These are phyloP conservation scores for Silurus meridionalis DNA, from an alignment of 2,113 vertebrate species.

Conservation along the genomic window DNA sequence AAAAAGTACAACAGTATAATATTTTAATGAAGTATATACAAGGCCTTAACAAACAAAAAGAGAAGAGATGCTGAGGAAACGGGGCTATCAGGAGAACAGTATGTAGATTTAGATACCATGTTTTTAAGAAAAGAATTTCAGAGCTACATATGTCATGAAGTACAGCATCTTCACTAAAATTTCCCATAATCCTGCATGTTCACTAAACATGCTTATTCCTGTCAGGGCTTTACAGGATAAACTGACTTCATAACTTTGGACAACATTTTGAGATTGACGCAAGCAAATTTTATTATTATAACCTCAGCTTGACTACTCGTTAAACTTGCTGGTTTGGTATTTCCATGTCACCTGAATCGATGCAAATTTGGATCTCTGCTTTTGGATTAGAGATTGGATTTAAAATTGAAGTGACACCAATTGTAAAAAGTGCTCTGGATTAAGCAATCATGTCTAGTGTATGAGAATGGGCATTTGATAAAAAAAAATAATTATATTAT, in stretches of 20 bases:
- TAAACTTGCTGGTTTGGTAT: constrained; percentile 20
- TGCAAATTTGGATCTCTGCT: neutral
- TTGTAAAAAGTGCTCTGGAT: constrained; percentile 37
- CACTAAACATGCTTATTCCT: neutral
- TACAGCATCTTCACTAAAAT: neutral
- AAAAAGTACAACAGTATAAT: constrained; percentile 58
- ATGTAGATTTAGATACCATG: neutral
- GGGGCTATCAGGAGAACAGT: neutral
- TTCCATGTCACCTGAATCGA: neutral
- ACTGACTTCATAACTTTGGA: neutral
- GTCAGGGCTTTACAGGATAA: neutral
- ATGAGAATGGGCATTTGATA: neutral
- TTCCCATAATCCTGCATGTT: neutral
- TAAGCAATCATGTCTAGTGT: neutral
- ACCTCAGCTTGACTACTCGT: neutral
- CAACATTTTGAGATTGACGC: neutral
- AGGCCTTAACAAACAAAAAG: constrained; percentile 53
- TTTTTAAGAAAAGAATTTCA: neutral
- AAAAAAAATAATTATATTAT: neutral
- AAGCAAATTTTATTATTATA: constrained; percentile 12
- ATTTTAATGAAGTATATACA: constrained; percentile 72
- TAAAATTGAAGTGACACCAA: neutral
- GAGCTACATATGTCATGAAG: constrained; percentile 11
- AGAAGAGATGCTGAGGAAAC: constrained; percentile 40
- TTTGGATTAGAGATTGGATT: constrained; percentile 3